Evolutionary conservation across 2,113 vertebrate genomes (phyloP), one percentile per base, ranked within the genome.

Genomic region (Phylloscopus trochiloides): DNA sequence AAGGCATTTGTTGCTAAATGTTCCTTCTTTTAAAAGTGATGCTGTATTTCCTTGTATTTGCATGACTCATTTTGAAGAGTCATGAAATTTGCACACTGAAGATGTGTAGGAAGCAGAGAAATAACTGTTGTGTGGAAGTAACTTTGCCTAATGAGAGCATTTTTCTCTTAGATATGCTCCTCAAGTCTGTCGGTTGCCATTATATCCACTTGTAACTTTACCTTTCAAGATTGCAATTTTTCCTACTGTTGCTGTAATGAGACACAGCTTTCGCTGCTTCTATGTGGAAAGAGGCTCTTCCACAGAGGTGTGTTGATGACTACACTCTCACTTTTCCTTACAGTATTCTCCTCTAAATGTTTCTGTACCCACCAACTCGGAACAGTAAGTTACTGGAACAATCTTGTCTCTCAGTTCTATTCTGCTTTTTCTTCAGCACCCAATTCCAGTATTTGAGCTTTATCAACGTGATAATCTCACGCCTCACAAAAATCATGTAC

Each of bases 241-340:
- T 81, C 42, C 47, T 31, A 26, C 24, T 55, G 50, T 25, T 75
- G 28, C n/a, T 76, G 15, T 81, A 90, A 68, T 47, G 70, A 87
- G 19, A 72, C 1, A 0, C 9, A 91, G 19, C 4, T 18, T 62
- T 86, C 70, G 61, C 10, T 66, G 42, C 29, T 55, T 51, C 29
- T 59, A 0, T 28, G 16, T 55, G 13, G 18, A 48, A 80, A 84
- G 29, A 71, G 21, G 4, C 22, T 31, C n/a, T 40, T 89, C 24
- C 59, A 58, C 14, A 57, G 36, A 66, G 20, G 8, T 42, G 8
- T 1, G 1, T 3, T 75, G 58, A 40, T 15, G 31, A 50, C 57
- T 28, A 36, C 11, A 18, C 0, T 0, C 18, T 86, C 0, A 0
- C 29, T 77, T 80, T 73, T 70, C 21, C 54, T 81, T 78, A 22